A percentile compares a stretch with the other conserved stretches of the same genome.
Conservation (phyloP, 53 echinoderm and acorn worm species). For the Apostichopus leukothele region DNA sequence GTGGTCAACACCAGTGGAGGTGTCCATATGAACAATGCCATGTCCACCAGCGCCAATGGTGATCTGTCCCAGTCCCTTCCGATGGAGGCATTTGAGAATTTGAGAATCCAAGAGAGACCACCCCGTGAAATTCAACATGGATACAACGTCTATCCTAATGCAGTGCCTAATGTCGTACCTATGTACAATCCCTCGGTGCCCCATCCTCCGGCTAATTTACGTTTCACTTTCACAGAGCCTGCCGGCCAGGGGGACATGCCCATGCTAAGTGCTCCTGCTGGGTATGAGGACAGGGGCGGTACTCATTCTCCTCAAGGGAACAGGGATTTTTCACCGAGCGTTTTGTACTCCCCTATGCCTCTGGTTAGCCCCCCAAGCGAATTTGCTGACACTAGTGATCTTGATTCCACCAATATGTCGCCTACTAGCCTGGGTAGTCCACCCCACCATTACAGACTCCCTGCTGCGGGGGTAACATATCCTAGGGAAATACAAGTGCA, state of each 20-base stretch:
- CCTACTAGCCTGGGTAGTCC: constrained; percentile 87
- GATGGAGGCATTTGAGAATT: constrained; percentile 81
- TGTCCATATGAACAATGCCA: constrained; percentile 48
- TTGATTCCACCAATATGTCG: constrained; percentile 80
- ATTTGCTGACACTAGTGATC: constrained; percentile 93
- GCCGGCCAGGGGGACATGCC: constrained; percentile 52
- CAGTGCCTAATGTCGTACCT: constrained; percentile 20
- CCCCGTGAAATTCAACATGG: constrained; percentile 15
- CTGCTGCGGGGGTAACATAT: constrained; percentile 52
- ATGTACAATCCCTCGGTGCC: constrained; percentile 43
- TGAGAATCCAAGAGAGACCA: constrained; percentile 57
- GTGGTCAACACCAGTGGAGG: constrained; percentile 49
- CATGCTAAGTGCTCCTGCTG: constrained; percentile 60
- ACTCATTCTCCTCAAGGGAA: constrained; percentile 29
- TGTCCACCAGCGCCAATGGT: constrained; percentile 66
- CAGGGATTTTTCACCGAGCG: constrained; percentile 18
- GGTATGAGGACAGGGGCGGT: constrained; percentile 53
- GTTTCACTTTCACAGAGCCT: constrained; percentile 40
- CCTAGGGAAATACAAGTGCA: constrained; percentile 46
- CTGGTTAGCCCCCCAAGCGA: constrained; percentile 90
- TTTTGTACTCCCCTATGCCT: constrained; percentile 58
- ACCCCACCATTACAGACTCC: constrained; percentile 73
- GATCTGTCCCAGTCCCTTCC: constrained; percentile 86
- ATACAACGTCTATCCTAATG: constrained; percentile 29
- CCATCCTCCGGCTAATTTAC: constrained; percentile 11